Percentiles rank a stretch among this genome's conserved stretches.
Conservation (phyloP, 1,140 invertebrate genomes). For the Camponotus vicinus region DNA sequence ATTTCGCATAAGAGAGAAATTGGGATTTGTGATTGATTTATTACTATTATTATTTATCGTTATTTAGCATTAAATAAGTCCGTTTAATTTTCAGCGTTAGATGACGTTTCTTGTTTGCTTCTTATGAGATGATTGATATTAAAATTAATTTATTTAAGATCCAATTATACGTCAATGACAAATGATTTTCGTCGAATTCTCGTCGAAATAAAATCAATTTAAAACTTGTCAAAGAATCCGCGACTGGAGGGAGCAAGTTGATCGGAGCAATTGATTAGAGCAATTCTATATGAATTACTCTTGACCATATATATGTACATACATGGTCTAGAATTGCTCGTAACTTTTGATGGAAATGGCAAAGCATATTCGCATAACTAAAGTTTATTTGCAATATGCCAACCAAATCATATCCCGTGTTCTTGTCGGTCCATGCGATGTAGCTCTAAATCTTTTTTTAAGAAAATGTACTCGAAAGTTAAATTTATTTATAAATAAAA, state of each 20-base stretch:
- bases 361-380: constrained; percentile 8
- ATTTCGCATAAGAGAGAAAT: neutral
- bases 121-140: neutral
- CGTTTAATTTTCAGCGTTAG: neutral
- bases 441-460: neutral
- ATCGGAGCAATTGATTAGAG: neutral
- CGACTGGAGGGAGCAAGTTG: neutral
- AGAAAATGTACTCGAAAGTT: neutral
- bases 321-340: constrained; percentile 7
- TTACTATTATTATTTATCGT: neutral
- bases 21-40: neutral
- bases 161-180: neutral
- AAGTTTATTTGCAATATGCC: constrained; percentile 15
- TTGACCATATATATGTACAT: neutral
- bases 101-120: neutral
- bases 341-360: constrained; percentile 30
- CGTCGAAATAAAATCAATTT: neutral
- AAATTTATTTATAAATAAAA: neutral
- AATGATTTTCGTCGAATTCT: neutral
- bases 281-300: neutral
- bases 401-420: neutral
- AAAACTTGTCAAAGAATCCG: neutral
- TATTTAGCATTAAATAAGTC: neutral
- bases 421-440: neutral
- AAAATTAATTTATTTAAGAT: neutral